Evolutionary conservation across 2,113 vertebrate genomes (phyloP).

Genomic region (Megaleporinus macrocephalus): DNA sequence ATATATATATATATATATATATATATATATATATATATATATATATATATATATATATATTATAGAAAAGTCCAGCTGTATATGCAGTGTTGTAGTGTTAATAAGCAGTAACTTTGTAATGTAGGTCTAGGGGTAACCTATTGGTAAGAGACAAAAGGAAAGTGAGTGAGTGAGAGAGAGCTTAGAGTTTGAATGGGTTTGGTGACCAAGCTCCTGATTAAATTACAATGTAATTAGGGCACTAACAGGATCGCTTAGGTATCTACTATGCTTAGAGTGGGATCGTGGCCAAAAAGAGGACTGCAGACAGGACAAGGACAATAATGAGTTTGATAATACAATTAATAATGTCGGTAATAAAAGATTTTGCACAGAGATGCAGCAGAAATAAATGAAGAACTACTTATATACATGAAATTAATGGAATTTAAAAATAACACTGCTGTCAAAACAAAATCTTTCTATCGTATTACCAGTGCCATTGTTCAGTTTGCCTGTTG

Average conservation of each 20-base stretch:
- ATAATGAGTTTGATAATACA: not conserved
- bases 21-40: too few species aligned
- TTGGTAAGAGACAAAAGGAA: slow-evolving; percentile 43
- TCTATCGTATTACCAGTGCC: too few species aligned
- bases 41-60: too few species aligned
- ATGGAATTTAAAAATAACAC: too few species aligned
- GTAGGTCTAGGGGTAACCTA: slow-evolving; percentile 22
- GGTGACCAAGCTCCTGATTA: slow-evolving; percentile 59
- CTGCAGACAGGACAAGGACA: not conserved
- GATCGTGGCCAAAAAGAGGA: slow-evolving; percentile 19
- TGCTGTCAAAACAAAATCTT: too few species aligned
- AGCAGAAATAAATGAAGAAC: too few species aligned
- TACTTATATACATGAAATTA: too few species aligned
- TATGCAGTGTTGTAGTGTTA: not conserved
- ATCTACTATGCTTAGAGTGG: slow-evolving; percentile 31
- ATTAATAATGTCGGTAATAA: too few species aligned
- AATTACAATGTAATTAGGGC: slow-evolving; percentile 60
- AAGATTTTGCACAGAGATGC: too few species aligned
- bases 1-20: too few species aligned
- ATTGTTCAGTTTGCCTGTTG: too few species aligned
- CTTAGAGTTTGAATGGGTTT: slow-evolving; percentile 44
- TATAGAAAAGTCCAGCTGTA: too few species aligned
- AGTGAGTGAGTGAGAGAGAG: not conserved
- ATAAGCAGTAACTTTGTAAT: not conserved
- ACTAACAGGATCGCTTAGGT: slow-evolving; percentile 38